phyloP scores from a whole-genome alignment of 1,140 invertebrate genomes.

The Trachymyrmex septentrionalis region DNA sequence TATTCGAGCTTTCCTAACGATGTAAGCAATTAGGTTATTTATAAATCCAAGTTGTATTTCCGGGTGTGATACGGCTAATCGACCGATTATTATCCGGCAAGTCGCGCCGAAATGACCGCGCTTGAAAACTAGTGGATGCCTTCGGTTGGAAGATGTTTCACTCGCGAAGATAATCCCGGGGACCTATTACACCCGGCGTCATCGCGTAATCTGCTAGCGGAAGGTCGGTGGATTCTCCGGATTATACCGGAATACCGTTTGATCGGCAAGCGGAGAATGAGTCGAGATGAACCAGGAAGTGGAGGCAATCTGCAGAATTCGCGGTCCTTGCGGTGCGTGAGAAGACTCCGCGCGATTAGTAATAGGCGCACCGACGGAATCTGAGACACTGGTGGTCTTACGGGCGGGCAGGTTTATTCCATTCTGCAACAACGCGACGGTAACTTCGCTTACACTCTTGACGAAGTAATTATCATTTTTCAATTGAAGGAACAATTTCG shows the following conservation, averaged over 20 bases:
- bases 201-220: slow-evolving; percentile 58
- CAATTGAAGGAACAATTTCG: slow-evolving; percentile 45
- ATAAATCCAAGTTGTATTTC: slow-evolving; percentile 15
- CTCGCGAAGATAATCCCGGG: slow-evolving; percentile 29
- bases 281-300: slow-evolving; percentile 70
- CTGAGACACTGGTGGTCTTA: slow-evolving; percentile 58
- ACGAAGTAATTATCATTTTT: slow-evolving; percentile 61
- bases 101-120: background rate
- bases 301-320: slow-evolving; percentile 74
- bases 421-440: background rate
- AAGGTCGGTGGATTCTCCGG: slow-evolving; percentile 59
- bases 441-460: slow-evolving; percentile 1
- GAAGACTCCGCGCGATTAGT: slow-evolving; percentile 65
- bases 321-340: slow-evolving; percentile 75
- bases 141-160: background rate
- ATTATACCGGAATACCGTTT: slow-evolving; percentile 72
- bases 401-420: slow-evolving; percentile 10
- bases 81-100: slow-evolving; percentile 36
- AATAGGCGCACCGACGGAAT: slow-evolving; percentile 68
- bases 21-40: slow-evolving; percentile 29
- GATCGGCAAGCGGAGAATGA: slow-evolving; percentile 69
- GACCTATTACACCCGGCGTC: slow-evolving; percentile 51
- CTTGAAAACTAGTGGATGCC: slow-evolving; percentile 29
- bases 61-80: slow-evolving; percentile 30
- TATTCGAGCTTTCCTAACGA: slow-evolving; percentile 42